Conservation (phyloP, 2,113 vertebrate species). For the Barbus barbus region DNA sequence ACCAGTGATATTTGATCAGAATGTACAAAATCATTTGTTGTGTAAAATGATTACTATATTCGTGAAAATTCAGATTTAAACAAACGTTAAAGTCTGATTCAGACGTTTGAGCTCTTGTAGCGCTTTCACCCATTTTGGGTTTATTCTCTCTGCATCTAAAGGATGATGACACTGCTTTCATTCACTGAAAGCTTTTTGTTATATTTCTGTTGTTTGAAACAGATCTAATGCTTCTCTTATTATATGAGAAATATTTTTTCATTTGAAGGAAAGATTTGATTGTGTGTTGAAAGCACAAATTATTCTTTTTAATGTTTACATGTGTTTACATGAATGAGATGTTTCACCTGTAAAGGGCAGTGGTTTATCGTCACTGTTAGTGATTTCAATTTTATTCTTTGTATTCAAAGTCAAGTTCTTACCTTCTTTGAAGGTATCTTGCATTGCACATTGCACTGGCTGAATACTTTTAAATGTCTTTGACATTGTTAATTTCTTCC, state of each 20-base stretch:
- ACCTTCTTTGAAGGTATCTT: background rate
- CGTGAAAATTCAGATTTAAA: background rate
- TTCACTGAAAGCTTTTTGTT: background rate
- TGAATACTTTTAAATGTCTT: slow-evolving; percentile 24
- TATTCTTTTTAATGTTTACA: slow-evolving; percentile 3
- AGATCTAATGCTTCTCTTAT: background rate
- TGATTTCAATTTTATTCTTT: background rate
- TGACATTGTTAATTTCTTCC: slow-evolving; percentile 14
- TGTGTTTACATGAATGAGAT: slow-evolving; percentile 8
- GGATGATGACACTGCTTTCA: slow-evolving; percentile 2
- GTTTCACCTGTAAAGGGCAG: background rate
- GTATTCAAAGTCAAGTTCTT: background rate
- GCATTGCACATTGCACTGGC: background rate
- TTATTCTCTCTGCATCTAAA: too few relatives aligned
- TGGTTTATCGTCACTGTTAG: background rate
- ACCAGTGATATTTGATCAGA: background rate
- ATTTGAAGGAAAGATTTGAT: slow-evolving; percentile 14
- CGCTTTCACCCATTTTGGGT: slow-evolving; percentile 18
- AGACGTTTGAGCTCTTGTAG: background rate
- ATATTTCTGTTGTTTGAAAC: background rate
- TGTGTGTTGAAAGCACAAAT: slow-evolving; percentile 1
- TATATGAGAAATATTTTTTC: slow-evolving; percentile 4
- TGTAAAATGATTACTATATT: slow-evolving; percentile 17
- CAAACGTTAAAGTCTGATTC: slow-evolving; percentile 34
- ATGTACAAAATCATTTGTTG: background rate